Conservation (phyloP, 92 coral and sea anemone genomes). For the Palythoa grandis region DNA sequence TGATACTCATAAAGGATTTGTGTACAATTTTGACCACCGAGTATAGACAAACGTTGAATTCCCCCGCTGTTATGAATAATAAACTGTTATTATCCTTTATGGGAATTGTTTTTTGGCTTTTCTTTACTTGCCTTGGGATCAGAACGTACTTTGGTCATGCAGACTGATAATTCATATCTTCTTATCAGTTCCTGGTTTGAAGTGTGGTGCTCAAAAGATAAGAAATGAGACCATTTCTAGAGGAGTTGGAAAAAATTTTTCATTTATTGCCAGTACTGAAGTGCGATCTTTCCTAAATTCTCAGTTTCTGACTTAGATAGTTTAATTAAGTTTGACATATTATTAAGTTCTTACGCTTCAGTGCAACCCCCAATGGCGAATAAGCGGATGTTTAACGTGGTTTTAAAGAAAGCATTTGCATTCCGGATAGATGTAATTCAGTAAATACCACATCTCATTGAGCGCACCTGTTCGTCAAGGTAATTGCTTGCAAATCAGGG, state of each 20-base stretch:
- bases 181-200: conserved; percentile 17
- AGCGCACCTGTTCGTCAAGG: conserved; percentile 23
- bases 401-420: conserved; percentile 15
- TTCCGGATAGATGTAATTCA: conserved; percentile 44
- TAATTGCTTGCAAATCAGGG: conserved; percentile 42
- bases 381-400: conserved; percentile 44
- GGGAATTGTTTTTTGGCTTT: neutral
- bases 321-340: conserved; percentile 42
- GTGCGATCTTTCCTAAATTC: conserved; percentile 12
- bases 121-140: neutral
- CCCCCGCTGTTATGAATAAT: conserved; percentile 10
- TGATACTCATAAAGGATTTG: conserved; percentile 9
- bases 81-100: neutral
- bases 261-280: neutral
- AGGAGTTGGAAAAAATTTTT: neutral
- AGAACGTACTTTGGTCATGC: neutral
- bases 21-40: conserved; percentile 3
- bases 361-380: conserved; percentile 34
- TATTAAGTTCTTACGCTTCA: conserved; percentile 35
- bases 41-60: conserved; percentile 12
- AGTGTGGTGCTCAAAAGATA: conserved; percentile 16
- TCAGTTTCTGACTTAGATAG: conserved; percentile 12
- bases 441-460: conserved; percentile 12
- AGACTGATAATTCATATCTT: conserved; percentile 22
- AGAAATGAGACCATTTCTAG: neutral